Evolutionary conservation across 2,113 vertebrate species (phyloP), one percentile per base, ranked within the genome.

Genomic region (Plotosus lineatus): DNA sequence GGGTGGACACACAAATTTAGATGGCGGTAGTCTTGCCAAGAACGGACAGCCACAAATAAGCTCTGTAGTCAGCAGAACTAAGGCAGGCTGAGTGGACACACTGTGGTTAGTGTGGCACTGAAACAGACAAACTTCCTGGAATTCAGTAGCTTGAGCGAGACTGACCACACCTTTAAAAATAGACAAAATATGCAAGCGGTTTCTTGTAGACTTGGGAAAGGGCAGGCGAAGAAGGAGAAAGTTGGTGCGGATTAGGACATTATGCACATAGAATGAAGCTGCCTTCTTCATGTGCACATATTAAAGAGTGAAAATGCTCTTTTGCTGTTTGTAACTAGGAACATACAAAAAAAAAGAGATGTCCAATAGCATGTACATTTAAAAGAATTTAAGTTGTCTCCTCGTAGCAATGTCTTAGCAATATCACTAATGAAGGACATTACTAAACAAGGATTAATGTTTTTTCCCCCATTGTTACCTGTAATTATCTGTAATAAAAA

Each of bases 151-250:
- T 74, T n/a, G 44, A 48, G 74, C n/a, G 31, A 82, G 77, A 61
- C 85, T 81, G 80, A 83, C 85, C 85, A 85, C 85, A 78, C 80
- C 80, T 83, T 80, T 61, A 72, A 84, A 84, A 86, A 84, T 78
- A 84, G 82, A 82, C 79, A 36, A 82, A 82, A 84, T 76, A 82
- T 82, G 72, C 72, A 77, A 74, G 73, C 55, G 78, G 84, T 83
- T 81, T 40, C 48, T 50, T 42, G 53, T 36, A 63, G 76, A 74
- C 50, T 50, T 21, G 51, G 51, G 66, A 48, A 82, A 80, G 75
- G 81, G 55, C 74, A 48, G 65, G 26, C 55, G 69, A 77, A n/a
- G 42, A 65, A 40, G 56, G 65, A 44, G 77, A 26, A 55, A 38
- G 28, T 33, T n/a, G 19, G 33, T 55, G 14, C 10, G 76, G 31